Conservation (phyloP, 2,888 invertebrate species). For the Metopia argyrocephala region DNA sequence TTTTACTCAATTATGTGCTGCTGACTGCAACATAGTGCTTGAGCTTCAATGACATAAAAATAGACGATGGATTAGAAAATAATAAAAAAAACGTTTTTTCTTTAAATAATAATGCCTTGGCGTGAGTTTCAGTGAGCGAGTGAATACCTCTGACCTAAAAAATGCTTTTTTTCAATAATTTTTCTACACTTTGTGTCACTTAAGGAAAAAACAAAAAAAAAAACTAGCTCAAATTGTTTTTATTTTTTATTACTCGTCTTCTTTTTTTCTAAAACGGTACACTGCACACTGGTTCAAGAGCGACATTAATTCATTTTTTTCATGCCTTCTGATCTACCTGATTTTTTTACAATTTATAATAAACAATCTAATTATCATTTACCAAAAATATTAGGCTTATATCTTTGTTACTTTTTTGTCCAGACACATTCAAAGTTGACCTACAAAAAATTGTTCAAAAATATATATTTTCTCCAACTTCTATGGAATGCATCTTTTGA, state of each 20-base stretch:
- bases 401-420: no score
- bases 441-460: no score
- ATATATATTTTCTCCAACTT: no score
- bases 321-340: no score
- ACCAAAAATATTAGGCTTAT: no score
- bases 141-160: constrained; percentile 51
- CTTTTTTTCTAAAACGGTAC: no score
- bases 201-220: constrained; percentile 9
- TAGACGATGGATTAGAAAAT: neutral
- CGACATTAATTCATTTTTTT: no score
- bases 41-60: constrained; percentile 22
- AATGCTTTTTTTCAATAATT: neutral
- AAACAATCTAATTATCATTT: no score
- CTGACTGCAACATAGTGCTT: constrained; percentile 5
- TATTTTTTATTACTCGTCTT: neutral
- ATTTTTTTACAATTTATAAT: no score
- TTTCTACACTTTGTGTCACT: neutral
- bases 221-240: constrained; percentile 24
- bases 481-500: no score
- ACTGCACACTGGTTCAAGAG: no score
- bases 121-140: neutral
- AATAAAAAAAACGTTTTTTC: neutral
- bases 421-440: no score
- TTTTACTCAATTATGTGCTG: constrained; percentile 57
- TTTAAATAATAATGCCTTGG: neutral